Percentiles rank a stretch among this genome's conserved stretches.
phyloP scores from a whole-genome alignment of 2,797 vertebrate genomes.

The Mycteria americana region DNA sequence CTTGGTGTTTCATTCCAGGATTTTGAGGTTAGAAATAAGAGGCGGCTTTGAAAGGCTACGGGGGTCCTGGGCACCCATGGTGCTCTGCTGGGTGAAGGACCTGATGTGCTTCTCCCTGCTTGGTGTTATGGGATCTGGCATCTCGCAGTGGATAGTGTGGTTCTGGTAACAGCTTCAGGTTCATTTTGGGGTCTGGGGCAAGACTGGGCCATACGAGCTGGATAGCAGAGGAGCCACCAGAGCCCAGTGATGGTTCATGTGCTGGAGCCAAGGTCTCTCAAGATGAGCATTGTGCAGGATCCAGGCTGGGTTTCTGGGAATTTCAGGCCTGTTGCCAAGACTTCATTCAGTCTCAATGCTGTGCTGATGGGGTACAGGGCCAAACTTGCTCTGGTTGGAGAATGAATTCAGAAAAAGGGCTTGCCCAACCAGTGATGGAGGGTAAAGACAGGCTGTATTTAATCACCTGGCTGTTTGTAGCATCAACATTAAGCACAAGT shows the following conservation, averaged over 20 bases:
- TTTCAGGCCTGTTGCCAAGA: background rate
- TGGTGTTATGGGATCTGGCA: background rate
- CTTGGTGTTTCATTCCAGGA: background rate
- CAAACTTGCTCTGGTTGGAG: background rate
- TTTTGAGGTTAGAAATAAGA: background rate
- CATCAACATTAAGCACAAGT: background rate
- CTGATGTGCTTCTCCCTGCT: background rate
- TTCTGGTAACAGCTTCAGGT: background rate
- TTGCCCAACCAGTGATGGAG: background rate
- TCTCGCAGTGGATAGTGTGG: rapidly evolving
- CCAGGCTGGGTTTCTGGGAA: background rate
- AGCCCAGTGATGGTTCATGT: rapidly evolving
- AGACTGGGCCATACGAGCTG: background rate
- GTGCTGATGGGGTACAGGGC: background rate
- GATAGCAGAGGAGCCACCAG: background rate
- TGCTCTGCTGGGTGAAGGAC: background rate
- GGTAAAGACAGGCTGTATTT: background rate
- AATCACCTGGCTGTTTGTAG: background rate
- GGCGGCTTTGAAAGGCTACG: background rate
- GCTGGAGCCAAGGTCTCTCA: background rate
- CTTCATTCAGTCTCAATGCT: background rate
- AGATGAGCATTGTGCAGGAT: background rate
- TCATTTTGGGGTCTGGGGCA: background rate
- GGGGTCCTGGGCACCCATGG: rapidly evolving
- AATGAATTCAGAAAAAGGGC: background rate